Percentiles rank a stretch among this genome's conserved stretches.
These are phyloP conservation scores for Scaptomyza flava DNA, from an alignment of 2,888 invertebrate genomes.

Conservation along the genomic window DNA sequence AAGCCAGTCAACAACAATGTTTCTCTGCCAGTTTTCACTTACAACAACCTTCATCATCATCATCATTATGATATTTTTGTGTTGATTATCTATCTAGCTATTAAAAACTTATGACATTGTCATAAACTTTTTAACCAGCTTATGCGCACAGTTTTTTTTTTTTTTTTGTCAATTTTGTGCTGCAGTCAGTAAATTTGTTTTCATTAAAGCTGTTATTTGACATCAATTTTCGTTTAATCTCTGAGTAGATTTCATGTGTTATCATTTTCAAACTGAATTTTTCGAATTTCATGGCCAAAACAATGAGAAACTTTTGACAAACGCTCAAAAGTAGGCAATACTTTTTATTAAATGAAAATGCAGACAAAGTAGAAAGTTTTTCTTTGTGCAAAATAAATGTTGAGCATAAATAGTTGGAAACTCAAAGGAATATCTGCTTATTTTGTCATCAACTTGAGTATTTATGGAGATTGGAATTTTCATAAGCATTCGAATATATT, in stretches of 20 bases:
- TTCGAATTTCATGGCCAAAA: neutral
- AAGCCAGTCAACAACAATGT: conserved; percentile 49
- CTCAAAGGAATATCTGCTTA: neutral
- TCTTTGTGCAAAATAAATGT: neutral
- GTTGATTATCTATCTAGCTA: conserved; percentile 53
- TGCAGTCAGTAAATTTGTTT: conserved; percentile 21
- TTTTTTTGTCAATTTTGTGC: conserved; percentile 20
- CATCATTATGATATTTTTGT: conserved; percentile 23
- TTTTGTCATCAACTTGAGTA: neutral
- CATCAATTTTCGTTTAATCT: conserved; percentile 19
- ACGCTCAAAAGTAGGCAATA: conserved; percentile 30
- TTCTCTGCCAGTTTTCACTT: neutral
- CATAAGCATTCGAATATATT: no score
- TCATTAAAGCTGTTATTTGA: conserved; percentile 7
- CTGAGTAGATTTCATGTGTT: conserved; percentile 1
- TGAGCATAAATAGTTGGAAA: neutral
- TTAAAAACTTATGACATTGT: conserved; percentile 66
- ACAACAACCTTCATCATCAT: neutral
- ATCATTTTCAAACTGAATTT: conserved; percentile 12
- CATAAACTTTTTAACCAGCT: conserved; percentile 52
- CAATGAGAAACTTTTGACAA: conserved; percentile 5
- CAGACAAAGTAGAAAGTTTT: neutral
- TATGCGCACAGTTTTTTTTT: conserved; percentile 6
- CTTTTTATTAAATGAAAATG: neutral
- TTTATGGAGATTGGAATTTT: neutral